Evolutionary conservation across 2,113 vertebrate genomes (phyloP), one percentile per base, ranked within the genome.

Genomic region (Nansenia antarctica): DNA sequence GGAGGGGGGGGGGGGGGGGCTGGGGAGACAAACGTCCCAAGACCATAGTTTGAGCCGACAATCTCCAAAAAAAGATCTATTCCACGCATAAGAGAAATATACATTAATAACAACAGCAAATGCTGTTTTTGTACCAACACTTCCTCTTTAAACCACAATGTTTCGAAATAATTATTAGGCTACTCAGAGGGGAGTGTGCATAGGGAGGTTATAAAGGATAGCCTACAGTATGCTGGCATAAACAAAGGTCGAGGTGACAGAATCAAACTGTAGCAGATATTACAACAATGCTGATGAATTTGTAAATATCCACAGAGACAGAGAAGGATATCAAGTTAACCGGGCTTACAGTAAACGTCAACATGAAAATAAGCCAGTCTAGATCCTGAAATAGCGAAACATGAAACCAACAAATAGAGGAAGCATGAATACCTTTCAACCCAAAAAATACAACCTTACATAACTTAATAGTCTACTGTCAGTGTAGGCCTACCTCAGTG

Each of bases 341-440:
- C 30, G 34, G 30, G 29, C 15, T 32, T n/a, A n/a, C 14, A 9
- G 29, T 20, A 15, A 58, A 18, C 29, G n/a, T 52, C 55, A 60
- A 60, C 22, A 60, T 61, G 59, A 73, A 1, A 18, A 59, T 45
- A 18, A 15, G 57, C 29, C 76, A 77, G 80, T 85, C 82, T 81
- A 85, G 66, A 80, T 47, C 67, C 57, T 62, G 54, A 70, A 62
- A 83, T 72, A 81, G 79, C 76, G 84, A 89, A 74, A 90, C 85
- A 90, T 89, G 88, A 91, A 89, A 85, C 84, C 80, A 67, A 70
- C 62, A 82, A 53, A 73, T 79, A 86, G 81, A 87, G 86, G 86
- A 90, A 79, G 67, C 11, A 59, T 18, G 55, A 39, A 34, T 53
- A 74, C 73, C 71, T 77, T 73, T 72, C 7, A 65, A 20, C 29